phyloP scores from a whole-genome alignment of 2,113 vertebrate species.

The Mellivora capensis region DNA sequence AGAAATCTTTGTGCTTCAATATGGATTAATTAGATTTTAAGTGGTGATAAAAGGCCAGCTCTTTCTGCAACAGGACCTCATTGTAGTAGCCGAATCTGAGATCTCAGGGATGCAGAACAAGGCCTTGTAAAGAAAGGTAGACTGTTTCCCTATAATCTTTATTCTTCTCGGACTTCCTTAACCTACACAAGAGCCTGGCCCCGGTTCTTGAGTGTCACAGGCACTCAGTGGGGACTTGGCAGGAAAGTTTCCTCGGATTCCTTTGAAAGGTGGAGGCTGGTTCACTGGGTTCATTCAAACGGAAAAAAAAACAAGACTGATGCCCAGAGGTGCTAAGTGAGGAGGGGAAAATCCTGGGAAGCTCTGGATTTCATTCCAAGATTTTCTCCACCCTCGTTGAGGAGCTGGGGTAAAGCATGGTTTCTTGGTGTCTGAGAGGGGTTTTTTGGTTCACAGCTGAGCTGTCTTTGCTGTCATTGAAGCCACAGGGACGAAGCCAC shows the following conservation, averaged over 20 bases:
- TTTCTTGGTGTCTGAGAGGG: background rate
- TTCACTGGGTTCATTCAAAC: conserved; percentile 48
- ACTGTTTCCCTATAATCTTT: conserved; percentile 84
- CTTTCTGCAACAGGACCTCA: conserved; percentile 87
- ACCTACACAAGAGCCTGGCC: conserved; percentile 78
- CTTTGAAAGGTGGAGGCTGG: conserved; percentile 44
- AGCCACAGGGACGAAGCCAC: background rate
- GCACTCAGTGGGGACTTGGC: conserved; percentile 55
- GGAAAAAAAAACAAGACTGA: background rate
- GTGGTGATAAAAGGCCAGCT: conserved; percentile 87
- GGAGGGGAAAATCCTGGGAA: background rate
- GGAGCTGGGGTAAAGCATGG: background rate
- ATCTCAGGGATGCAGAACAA: conserved; percentile 83
- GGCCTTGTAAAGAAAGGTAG: conserved; percentile 85
- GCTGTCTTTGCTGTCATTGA: background rate
- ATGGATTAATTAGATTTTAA: conserved; percentile 92
- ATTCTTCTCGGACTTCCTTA: conserved; percentile 80
- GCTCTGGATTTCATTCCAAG: background rate
- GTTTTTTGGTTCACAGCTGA: background rate
- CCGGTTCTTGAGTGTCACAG: conserved; percentile 71
- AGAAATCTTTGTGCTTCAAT: conserved; percentile 90
- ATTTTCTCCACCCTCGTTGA: background rate
- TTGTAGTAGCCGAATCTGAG: conserved; percentile 86
- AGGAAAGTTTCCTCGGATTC: conserved; percentile 20
- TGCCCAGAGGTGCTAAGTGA: background rate